A percentile compares a stretch with the other conserved stretches of the same genome.
phyloP scores from a whole-genome alignment of 1,140 invertebrate species.

The Drosophila ogumai region DNA sequence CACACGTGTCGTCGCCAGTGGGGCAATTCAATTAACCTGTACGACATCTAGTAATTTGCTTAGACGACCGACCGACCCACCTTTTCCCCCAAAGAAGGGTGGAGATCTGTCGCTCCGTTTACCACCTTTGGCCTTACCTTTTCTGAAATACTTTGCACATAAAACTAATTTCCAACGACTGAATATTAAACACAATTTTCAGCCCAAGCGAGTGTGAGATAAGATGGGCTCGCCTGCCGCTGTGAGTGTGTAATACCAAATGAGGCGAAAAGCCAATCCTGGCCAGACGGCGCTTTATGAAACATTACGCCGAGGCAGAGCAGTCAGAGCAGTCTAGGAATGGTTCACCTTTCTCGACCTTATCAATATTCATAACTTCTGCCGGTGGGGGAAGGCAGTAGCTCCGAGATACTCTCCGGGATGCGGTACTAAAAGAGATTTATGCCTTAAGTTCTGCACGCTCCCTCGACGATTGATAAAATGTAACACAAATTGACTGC shows the following conservation, averaged over 20 bases:
- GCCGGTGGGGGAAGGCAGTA: constrained; percentile 10
- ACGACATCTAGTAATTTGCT: constrained; percentile 50
- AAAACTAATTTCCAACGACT: constrained; percentile 62
- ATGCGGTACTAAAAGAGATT: constrained; percentile 41
- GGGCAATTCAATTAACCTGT: constrained; percentile 57
- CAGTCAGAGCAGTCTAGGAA: constrained; percentile 16
- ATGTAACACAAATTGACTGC: constrained; percentile 52
- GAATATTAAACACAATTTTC: constrained; percentile 62
- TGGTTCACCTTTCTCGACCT: constrained; percentile 43
- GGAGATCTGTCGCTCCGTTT: constrained; percentile 6
- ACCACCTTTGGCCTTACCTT: constrained; percentile 33
- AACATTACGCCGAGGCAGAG: constrained; percentile 34
- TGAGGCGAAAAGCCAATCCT: constrained; percentile 58
- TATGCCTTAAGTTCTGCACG: constrained; percentile 47
- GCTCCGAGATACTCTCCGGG: constrained; percentile 7
- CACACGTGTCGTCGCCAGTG: constrained; percentile 10
- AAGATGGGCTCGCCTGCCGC: not conserved
- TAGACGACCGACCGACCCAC: constrained; percentile 25
- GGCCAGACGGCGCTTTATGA: constrained; percentile 36
- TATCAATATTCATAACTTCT: constrained; percentile 67
- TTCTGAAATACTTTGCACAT: constrained; percentile 37
- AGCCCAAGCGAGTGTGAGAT: constrained; percentile 23
- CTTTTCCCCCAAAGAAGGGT: constrained; percentile 1
- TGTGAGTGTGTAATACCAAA: constrained; percentile 49
- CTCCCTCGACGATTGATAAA: constrained; percentile 56